A percentile compares a stretch with the other conserved stretches of the same genome.
These are phyloP conservation scores for Graptemys geographica DNA, from an alignment of 2,797 vertebrate species.

Conservation along the genomic window DNA sequence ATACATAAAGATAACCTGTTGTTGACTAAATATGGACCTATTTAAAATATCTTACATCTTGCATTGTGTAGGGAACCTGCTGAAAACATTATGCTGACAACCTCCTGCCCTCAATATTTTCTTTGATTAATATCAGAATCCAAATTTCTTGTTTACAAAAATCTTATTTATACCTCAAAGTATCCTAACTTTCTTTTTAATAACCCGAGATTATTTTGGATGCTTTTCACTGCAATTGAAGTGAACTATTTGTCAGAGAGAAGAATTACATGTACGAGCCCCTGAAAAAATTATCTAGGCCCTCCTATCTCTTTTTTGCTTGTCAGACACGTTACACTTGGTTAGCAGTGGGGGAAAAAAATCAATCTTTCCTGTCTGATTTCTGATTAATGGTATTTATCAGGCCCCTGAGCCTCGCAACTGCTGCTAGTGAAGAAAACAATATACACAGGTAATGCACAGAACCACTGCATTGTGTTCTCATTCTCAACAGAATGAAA, in stretches of 20 bases:
- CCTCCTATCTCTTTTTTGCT: not conserved
- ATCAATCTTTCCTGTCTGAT: not conserved
- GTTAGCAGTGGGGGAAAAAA: not conserved
- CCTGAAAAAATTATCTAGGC: not conserved
- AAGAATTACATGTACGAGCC: not conserved
- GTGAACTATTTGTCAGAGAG: not conserved
- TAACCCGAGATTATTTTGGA: not conserved
- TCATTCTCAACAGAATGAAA: not conserved
- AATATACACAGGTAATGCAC: not conserved
- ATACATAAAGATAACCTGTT: not conserved
- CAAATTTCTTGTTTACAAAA: not conserved
- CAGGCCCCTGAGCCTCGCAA: not conserved
- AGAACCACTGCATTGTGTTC: rapidly evolving
- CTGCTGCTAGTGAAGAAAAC: not conserved
- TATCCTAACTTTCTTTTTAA: not conserved
- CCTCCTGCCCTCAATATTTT: not conserved
- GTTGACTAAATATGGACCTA: not conserved
- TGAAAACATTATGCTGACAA: not conserved
- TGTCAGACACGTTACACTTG: not conserved
- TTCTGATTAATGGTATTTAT: not conserved
- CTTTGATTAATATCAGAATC: not conserved
- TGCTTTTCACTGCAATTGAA: not conserved
- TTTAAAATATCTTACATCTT: not conserved
- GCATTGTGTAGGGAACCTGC: not conserved
- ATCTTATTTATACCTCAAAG: not conserved